Percentiles rank a stretch among this genome's conserved stretches.
Conservation (phyloP, 2,888 invertebrate genomes). For the Psococerastis gibbosa region DNA sequence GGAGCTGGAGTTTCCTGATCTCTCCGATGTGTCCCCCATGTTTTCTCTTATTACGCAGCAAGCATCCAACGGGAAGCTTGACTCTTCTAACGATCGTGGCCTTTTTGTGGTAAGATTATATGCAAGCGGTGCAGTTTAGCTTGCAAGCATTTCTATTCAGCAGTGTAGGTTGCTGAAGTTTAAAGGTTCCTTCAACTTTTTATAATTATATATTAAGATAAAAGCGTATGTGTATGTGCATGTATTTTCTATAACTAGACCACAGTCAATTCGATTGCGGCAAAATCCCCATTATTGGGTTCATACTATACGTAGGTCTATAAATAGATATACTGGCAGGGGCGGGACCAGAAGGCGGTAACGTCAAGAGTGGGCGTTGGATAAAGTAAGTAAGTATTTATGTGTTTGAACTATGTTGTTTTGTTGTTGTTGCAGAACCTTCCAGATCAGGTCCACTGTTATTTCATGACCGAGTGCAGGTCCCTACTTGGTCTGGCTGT, state of each 20-base stretch:
- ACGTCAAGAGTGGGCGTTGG: no score
- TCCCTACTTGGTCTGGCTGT: slow-evolving; percentile 57
- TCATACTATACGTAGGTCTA: no score
- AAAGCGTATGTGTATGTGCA: not conserved
- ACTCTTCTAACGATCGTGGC: slow-evolving; percentile 53
- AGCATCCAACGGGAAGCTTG: slow-evolving; percentile 51
- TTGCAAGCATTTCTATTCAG: no score
- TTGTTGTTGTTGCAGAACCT: slow-evolving; percentile 40
- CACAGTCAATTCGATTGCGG: no score
- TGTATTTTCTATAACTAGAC: slow-evolving; percentile 7
- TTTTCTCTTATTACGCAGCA: slow-evolving; percentile 61
- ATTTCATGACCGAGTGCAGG: slow-evolving; percentile 72
- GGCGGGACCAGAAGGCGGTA: no score
- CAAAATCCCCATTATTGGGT: no score
- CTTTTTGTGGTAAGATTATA: slow-evolving; percentile 62
- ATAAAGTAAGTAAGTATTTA: slow-evolving; percentile 2
- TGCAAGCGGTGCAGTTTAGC: no score
- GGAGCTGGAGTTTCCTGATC: slow-evolving; percentile 36
- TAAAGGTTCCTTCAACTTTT: not conserved
- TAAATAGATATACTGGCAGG: no score
- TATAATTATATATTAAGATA: not conserved
- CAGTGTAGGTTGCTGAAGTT: not conserved
- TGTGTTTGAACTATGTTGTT: slow-evolving; percentile 3
- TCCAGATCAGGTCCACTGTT: slow-evolving; percentile 86
- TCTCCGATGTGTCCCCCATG: slow-evolving; percentile 39